Base-by-base conservation (phyloP, 2,888 invertebrate genomes). In the Endomychus coccineus region DNA sequence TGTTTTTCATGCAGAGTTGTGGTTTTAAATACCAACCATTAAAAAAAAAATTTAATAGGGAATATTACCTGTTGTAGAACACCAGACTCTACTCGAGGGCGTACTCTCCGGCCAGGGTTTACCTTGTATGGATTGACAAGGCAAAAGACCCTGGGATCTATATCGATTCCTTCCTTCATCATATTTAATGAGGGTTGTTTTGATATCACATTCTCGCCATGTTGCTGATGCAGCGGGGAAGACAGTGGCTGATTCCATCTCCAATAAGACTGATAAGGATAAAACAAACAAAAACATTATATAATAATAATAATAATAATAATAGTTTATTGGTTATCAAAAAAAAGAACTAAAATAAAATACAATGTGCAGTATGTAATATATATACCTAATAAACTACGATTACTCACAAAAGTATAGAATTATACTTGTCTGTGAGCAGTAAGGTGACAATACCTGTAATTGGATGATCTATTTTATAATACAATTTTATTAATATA, bases 151-250 rank as follows among this genome's bases (percentile, higher is more conserved):
- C 38, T 45, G 22, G 52, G 42, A 34, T 52, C 53, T 47, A 53
- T 46, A 25, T 54, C 56, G 34, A 42, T 40, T 21, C 43, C 37
- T 37, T 55, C 53, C 40, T 43, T 41, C 21, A 54, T 46, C 38
- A 52, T 48, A 34, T 46, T 34, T 36, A 29, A 34, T 12, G 28
- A 14, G 34, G 23, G 9, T 27, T 31, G 17, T 24, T 16, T 33
- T 23, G 38, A 51, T 60, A 65, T 68, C 21, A 37, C 51, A 61
- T 66, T 69, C 69, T 67, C 69, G 68, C 64, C 67, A 67, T 58
- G 69, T 67, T 56, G 64, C 64, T 58, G 61, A 64, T 48, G 59
- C 52, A 49, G 60, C 53, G 51, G 56, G 36, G 38, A 43, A 49
- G 44, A 54, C 49, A 48, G 54, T 55, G 51, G 53, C 46, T 50